A percentile compares a stretch with the other conserved stretches of the same genome.
Evolutionary conservation across 37 sponge, comb jelly and placozoan genomes (phyloP).

Genomic region (Spongia lamella): DNA sequence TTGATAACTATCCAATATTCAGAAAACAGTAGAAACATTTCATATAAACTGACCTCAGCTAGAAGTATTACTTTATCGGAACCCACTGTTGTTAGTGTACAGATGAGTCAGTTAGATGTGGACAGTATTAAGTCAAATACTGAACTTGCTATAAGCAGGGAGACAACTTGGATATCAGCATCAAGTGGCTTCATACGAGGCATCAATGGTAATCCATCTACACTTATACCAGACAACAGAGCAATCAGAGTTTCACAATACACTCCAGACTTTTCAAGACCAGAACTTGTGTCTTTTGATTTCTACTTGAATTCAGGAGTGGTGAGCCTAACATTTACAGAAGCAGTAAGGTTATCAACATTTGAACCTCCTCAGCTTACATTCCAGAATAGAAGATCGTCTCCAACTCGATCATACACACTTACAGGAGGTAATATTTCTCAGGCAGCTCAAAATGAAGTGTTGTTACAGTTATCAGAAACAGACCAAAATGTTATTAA

Average conservation of each 20-base stretch:
- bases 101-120: conserved; percentile 51
- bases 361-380: conserved; percentile 81
- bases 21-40: background rate
- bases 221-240: conserved; percentile 35
- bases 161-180: conserved; percentile 75
- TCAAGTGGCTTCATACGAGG: conserved; percentile 65
- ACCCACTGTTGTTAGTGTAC: conserved; percentile 18
- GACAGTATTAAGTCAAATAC: conserved; percentile 68
- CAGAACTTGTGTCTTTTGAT: conserved; percentile 26
- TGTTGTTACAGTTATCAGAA: conserved; percentile 44
- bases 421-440: conserved; percentile 55
- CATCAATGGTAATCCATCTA: conserved; percentile 45
- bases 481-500: conserved; percentile 58
- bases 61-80: conserved; percentile 33
- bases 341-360: conserved; percentile 58
- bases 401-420: conserved; percentile 30
- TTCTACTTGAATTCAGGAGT: conserved; percentile 43
- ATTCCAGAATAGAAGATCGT: conserved; percentile 47
- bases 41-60: conserved; percentile 43
- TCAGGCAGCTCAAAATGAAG: conserved; percentile 34
- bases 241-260: conserved; percentile 60
- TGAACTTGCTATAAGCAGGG: conserved; percentile 45
- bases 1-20: conserved; percentile 63
- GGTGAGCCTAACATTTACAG: conserved; percentile 54
- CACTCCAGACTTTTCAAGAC: conserved; percentile 51